These are phyloP conservation scores for Gobiocypris rarus DNA, from an alignment of 2,113 vertebrate genomes.

Conservation along the genomic window DNA sequence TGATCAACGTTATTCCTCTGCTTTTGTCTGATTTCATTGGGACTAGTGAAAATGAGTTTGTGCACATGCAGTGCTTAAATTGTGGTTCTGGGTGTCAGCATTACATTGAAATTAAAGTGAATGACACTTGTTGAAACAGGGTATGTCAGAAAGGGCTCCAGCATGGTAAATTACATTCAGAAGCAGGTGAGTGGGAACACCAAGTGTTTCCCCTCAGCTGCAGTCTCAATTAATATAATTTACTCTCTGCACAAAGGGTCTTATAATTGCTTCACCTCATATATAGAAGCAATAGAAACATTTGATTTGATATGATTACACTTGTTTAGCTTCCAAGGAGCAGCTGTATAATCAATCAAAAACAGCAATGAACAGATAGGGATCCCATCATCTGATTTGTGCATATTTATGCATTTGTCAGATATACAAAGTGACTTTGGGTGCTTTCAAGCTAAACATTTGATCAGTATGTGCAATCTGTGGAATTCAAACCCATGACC, in stretches of 20 bases:
- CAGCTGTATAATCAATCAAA: background rate
- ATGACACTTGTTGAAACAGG: slow-evolving; percentile 34
- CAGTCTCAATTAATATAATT: slow-evolving; percentile 40
- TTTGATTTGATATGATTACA: slow-evolving; percentile 28
- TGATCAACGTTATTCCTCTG: background rate
- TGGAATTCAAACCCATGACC: background rate
- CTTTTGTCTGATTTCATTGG: background rate
- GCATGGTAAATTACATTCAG: slow-evolving; percentile 34
- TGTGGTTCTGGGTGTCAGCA: background rate
- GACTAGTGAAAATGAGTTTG: background rate
- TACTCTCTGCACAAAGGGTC: slow-evolving; percentile 25
- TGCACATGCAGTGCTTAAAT: background rate
- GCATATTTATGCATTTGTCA: background rate
- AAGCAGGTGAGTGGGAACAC: slow-evolving; percentile 33
- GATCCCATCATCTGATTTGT: background rate
- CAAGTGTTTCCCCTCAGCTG: slow-evolving; percentile 36
- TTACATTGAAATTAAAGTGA: slow-evolving; percentile 13
- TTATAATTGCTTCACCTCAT: slow-evolving; percentile 30
- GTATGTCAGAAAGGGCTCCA: slow-evolving; percentile 31
- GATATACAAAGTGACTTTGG: background rate
- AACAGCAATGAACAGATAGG: background rate
- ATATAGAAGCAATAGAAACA: slow-evolving; percentile 33
- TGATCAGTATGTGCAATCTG: background rate
- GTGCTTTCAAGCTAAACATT: background rate
- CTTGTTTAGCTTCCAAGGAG: slow-evolving; percentile 15